phyloP scores from a whole-genome alignment of 2,113 vertebrate genomes.

The Lepus americanus region DNA sequence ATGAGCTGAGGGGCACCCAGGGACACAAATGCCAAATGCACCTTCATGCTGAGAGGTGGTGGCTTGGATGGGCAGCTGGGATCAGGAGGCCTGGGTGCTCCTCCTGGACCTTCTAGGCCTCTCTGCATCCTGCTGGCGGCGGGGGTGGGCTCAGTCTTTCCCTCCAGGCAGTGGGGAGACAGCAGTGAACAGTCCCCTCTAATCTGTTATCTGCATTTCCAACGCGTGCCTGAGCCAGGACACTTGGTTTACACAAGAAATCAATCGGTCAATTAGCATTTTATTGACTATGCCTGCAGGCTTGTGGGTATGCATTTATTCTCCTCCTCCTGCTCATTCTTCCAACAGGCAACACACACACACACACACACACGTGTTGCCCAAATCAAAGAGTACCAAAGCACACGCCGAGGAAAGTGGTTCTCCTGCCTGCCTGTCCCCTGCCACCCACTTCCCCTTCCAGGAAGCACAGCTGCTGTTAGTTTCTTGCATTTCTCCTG shows the following conservation, averaged over 20 bases:
- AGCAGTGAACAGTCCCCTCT: neutral
- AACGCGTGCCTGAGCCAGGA: neutral
- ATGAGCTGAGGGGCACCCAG: neutral
- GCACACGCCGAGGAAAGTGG: neutral
- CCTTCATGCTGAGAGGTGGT: neutral
- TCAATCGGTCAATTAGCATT: neutral
- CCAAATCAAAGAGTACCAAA: neutral
- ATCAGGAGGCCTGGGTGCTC: neutral
- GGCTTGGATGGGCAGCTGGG: fast-evolving
- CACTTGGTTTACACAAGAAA: no score
- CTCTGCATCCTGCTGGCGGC: neutral
- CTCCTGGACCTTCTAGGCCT: neutral
- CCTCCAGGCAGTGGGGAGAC: neutral
- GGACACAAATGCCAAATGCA: neutral
- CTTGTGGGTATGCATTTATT: neutral
- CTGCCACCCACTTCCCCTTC: neutral
- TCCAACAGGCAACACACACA: neutral
- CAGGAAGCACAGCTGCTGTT: neutral
- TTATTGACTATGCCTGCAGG: neutral
- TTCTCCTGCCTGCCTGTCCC: neutral
- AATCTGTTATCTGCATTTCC: neutral
- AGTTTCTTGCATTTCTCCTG: neutral
- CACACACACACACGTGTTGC: neutral
- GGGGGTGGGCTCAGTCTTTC: neutral
- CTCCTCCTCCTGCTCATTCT: neutral